These are phyloP conservation scores for Thereva unica DNA, from an alignment of 2,888 invertebrate species.

Conservation along the genomic window DNA sequence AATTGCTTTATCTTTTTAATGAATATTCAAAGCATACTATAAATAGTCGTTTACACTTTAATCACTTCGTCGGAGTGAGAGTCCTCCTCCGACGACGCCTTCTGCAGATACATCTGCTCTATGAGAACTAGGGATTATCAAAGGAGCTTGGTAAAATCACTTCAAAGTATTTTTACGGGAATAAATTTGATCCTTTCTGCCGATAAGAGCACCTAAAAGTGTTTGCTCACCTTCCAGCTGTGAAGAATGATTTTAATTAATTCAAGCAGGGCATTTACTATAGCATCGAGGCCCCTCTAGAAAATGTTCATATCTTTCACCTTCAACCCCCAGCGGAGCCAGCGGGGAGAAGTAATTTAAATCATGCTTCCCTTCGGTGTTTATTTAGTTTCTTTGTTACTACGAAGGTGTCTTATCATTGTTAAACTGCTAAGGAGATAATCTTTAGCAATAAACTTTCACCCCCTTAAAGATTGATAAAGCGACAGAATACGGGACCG, in stretches of 20 bases:
- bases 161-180: constrained; percentile 5
- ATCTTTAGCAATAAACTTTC: constrained; percentile 24
- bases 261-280: constrained; percentile 27
- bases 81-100: no score
- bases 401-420: constrained; percentile 33
- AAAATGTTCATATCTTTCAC: not conserved
- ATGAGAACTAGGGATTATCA: no score
- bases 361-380: constrained; percentile 25
- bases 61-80: no score
- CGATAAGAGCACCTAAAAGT: constrained; percentile 29
- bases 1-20: no score
- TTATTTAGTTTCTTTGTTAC: constrained; percentile 29
- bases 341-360: constrained; percentile 23
- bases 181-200: constrained; percentile 30
- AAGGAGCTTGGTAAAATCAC: not conserved
- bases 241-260: constrained; percentile 34
- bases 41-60: no score
- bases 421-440: constrained; percentile 17
- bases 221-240: constrained; percentile 31
- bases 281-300: not conserved
- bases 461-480: constrained; percentile 18
- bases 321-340: constrained; percentile 19
- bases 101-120: no score
- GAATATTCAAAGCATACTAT: no score
- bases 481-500: constrained; percentile 12